Evolutionary conservation across 2,888 invertebrate species (phyloP), one percentile per base, ranked within the genome.

Genomic region (Latrodectus elegans): DNA sequence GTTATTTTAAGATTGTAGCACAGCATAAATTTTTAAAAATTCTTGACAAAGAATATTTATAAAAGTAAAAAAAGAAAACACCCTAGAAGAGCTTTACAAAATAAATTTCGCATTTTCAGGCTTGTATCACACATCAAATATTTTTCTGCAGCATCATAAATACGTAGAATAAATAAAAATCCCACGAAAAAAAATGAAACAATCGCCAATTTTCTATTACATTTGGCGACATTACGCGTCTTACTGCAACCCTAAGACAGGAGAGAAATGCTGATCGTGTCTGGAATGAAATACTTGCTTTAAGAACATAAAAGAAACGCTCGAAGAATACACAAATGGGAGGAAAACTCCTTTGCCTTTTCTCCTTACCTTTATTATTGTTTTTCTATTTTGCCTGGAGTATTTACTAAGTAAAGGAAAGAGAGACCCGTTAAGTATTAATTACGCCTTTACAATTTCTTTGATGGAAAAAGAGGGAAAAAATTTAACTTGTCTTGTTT

Each of bases 341-440:
- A 78, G 68, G 68, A 76, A 80, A 80, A 72, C 64, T n/a, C 71
- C 49, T 76, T 73, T 12, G 15, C 11, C 10, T 53, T 17, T 52
- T 55, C 15, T 55, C 3, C 11, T 55, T 55, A 55, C 15, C 55
- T 55, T 55, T 55, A 55, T 55, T 55, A 14, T 15, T 14, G 11
- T 55, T 55, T 55, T 15, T 55, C 8, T n/a, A 52, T 73, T 22
- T n/a, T 22, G 53, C 17, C 22, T 38, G 38, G 73, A 81, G 70
- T 75, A 70, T 82, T 75, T 82, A 60, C 82, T 82, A 82, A 82
- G 75, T 49, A 74, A 68, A 82, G 55, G 74, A 75, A 75, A 82
- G 75, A 75, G 55, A 38, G 82, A 75, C 51, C 38, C 75, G 38
- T 82, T 82, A 82, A 82, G 82, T 82, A 82, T 82, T 82, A 82